Evolutionary conservation across 2,888 invertebrate genomes (phyloP), one percentile per base, ranked within the genome.

Genomic region (Melieria omissa): DNA sequence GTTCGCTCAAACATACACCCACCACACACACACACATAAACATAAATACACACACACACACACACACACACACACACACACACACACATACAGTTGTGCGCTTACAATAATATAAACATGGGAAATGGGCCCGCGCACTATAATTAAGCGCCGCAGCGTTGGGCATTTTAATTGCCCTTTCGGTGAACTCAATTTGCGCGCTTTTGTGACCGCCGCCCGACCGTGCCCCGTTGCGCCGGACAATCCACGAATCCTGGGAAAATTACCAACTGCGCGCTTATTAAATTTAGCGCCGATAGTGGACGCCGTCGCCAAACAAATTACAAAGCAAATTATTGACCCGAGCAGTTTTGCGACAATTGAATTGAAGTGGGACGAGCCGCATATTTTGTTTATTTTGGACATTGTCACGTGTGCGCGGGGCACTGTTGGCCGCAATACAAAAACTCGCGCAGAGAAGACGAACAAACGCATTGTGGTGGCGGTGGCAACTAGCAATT

Each of bases 121-220:
- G 16, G 14, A 42, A 29, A 16, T 47, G 57, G 57, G 57, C 65
- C 55, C 14, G 57, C 10, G 10, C 55, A 54, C 42, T 9, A 55
- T 57, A 65, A 65, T 65, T 65, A 65, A 65, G 65, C 65, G 46
- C 6, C 57, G 4, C 58, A 46, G 46, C 66, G 57, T 16, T 49
- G 54, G 65, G 12, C 66, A 60, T 60, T 67, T 65, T 67, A 67
- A 67, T 67, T 67, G 60, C 67, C 49, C 29, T 58, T 57, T 66
- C n/a, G 67, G 49, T 47, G 67, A n/a, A 60, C 67, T 29, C 49
- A 58, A 45, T 47, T 67, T 67, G 67, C 4, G 55, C 46, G 44
- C 14, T 14, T 57, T 12, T 52, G 9, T 9, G 52, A n/a, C 7
- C 14, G 52, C 14, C 14, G 9, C 52, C 5, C 5, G 12, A 14